Evolutionary conservation across 92 coral and sea anemone species (phyloP).

Genomic region (Paramuricea clavata): DNA sequence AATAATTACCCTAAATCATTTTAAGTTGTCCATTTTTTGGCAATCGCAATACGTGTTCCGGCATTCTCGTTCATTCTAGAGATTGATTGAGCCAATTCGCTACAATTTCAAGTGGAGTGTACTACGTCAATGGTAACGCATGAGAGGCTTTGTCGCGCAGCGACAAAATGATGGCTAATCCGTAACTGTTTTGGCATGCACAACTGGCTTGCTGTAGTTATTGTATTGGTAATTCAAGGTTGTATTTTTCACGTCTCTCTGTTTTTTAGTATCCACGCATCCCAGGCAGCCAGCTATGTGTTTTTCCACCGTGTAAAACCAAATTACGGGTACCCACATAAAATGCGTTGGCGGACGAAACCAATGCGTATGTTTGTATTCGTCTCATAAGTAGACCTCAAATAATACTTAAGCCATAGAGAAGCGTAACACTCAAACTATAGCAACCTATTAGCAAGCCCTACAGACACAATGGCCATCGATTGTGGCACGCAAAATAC

Average conservation of each 20-base stretch:
- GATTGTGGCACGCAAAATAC: no score
- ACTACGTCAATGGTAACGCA: constrained; percentile 40
- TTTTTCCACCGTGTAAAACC: not conserved
- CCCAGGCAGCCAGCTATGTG: not conserved
- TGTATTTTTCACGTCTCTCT: no score
- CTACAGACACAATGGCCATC: no score
- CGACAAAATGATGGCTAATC: not conserved
- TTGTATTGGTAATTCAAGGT: no score
- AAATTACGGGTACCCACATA: not conserved
- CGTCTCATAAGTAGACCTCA: not conserved
- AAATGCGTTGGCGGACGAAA: constrained; percentile 9
- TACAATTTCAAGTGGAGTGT: constrained; percentile 19
- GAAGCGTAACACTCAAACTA: no score
- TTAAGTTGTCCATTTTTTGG: not conserved
- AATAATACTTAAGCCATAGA: no score
- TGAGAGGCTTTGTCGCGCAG: constrained; percentile 4
- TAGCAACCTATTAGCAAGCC: no score
- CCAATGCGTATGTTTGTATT: not conserved
- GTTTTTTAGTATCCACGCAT: no score
- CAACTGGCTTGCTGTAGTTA: not conserved
- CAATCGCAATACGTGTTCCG: not conserved
- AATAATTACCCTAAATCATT: no score
- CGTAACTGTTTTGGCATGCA: not conserved
- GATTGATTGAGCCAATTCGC: not conserved
- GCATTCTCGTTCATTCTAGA: not conserved